Evolutionary conservation across 2,113 vertebrate genomes (phyloP).

Genomic region (Chloropsis cyanopogon): DNA sequence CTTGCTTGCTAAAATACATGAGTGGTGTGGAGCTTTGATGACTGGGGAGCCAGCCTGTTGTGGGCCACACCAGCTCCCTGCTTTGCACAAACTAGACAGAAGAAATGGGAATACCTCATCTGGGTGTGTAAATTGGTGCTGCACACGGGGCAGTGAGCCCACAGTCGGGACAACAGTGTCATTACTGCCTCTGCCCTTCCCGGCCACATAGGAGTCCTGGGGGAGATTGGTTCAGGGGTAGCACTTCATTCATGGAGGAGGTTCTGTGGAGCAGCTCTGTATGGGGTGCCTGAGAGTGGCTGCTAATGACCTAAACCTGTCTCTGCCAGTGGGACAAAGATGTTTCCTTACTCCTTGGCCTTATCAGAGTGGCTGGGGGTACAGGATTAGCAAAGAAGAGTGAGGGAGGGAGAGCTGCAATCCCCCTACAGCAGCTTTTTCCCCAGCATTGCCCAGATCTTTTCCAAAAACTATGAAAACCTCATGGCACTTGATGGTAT

Average conservation of each 20-base stretch:
- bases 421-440: neutral
- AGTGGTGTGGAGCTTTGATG: neutral
- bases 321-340: neutral
- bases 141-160: neutral
- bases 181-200: neutral
- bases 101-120: neutral
- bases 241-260: neutral
- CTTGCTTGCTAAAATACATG: neutral
- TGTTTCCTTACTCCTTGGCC: neutral
- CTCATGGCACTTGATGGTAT: neutral
- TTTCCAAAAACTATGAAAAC: neutral
- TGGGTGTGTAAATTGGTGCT: neutral
- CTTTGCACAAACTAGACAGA: neutral
- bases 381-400: neutral
- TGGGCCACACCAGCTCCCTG: neutral
- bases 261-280: neutral
- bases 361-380: neutral
- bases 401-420: neutral
- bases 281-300: neutral
- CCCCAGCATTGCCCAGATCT: neutral
- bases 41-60: rapidly evolving
- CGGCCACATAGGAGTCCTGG: neutral
- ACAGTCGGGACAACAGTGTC: rapidly evolving
- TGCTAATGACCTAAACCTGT: neutral
- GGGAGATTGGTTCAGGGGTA: neutral